These are phyloP conservation scores for Pionites leucogaster DNA, from an alignment of 2,113 vertebrate species.

Conservation along the genomic window DNA sequence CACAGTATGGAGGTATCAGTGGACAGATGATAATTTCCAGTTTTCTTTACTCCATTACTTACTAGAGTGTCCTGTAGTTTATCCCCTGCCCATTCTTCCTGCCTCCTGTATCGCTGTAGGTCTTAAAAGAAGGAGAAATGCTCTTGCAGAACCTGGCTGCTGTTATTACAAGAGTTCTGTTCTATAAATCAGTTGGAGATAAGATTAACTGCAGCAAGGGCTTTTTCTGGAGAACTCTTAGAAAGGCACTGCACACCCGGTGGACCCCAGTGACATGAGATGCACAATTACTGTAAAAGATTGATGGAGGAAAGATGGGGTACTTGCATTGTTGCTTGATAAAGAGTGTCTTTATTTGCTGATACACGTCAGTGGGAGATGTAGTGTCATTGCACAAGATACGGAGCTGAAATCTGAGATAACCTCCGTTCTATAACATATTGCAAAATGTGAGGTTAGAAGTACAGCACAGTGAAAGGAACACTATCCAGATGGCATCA, in stretches of 20 bases:
- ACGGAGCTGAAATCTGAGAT: slow-evolving; percentile 32
- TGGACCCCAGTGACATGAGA: neutral
- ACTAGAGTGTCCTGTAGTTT: neutral
- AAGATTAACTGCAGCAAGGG: neutral
- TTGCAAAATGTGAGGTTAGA: neutral
- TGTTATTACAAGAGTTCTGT: neutral
- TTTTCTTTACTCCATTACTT: neutral
- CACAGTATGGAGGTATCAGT: neutral
- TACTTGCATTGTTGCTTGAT: neutral
- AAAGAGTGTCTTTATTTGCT: slow-evolving; percentile 19
- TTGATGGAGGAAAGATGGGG: neutral
- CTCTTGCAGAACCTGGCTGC: neutral
- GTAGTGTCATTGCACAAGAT: neutral
- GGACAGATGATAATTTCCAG: neutral
- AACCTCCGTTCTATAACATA: slow-evolving; percentile 1
- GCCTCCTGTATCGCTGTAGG: neutral
- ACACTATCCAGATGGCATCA: slow-evolving; percentile 61
- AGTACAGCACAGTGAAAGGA: slow-evolving; percentile 1
- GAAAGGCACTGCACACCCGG: neutral
- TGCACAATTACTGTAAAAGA: neutral
- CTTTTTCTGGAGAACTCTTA: neutral
- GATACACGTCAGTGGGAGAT: neutral
- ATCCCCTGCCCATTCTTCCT: neutral
- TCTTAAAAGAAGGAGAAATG: neutral
- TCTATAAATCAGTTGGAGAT: neutral